A percentile compares a stretch with the other conserved stretches of the same genome.
Evolutionary conservation across 23 tunicate genomes (phyloP).

Genomic region (Aplidium turbinatum): DNA sequence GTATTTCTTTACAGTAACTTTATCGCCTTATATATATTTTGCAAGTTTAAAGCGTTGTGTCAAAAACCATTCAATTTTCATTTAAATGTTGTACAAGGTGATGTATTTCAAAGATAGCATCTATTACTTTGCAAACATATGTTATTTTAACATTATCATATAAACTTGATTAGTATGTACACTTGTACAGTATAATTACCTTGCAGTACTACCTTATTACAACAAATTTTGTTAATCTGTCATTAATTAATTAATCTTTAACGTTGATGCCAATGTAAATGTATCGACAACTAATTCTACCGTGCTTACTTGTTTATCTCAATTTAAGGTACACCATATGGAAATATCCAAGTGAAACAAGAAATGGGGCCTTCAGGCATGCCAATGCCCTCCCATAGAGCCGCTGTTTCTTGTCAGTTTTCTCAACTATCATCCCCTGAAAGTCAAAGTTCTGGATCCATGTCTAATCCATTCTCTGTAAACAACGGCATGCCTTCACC

Average conservation of each 20-base stretch:
- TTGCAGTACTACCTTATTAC: too few relatives aligned
- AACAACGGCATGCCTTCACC: constrained; percentile 35
- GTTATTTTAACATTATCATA: too few relatives aligned
- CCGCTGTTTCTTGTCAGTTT: constrained; percentile 40
- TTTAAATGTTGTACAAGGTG: background rate
- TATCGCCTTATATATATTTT: background rate
- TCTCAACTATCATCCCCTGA: constrained; percentile 81
- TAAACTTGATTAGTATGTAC: too few relatives aligned
- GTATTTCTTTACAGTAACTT: too few relatives aligned
- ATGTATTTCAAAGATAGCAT: too few relatives aligned
- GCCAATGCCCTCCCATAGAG: constrained; percentile 17
- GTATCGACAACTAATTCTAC: background rate
- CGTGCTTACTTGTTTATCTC: too few relatives aligned
- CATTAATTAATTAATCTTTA: background rate
- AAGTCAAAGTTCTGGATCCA: background rate
- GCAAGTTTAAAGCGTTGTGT: background rate
- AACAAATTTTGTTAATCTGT: too few relatives aligned
- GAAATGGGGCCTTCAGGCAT: constrained; percentile 58
- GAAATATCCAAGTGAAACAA: constrained; percentile 77
- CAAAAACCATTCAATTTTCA: background rate
- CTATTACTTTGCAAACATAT: too few relatives aligned
- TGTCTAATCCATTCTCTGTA: constrained; percentile 51
- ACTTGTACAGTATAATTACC: too few relatives aligned
- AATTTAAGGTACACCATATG: constrained; percentile 23
- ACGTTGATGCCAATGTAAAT: background rate